Evolutionary conservation across 2,888 invertebrate genomes (phyloP).

Genomic region (Chrysodeixis includens): DNA sequence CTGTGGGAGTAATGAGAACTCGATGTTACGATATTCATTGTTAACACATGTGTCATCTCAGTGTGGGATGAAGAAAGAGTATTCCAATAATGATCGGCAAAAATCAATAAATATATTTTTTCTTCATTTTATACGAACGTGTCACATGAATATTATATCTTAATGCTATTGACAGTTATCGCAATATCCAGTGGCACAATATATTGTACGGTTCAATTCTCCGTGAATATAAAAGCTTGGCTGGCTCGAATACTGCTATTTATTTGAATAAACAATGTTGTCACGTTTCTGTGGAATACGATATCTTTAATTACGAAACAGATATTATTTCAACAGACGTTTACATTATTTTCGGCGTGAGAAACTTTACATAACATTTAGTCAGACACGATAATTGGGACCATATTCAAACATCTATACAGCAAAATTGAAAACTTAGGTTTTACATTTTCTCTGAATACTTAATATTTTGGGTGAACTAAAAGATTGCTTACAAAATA

Average conservation of each 20-base stretch:
- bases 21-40: background rate
- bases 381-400: background rate
- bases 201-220: background rate
- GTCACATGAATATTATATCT: background rate
- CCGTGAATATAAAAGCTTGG: background rate
- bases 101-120: background rate
- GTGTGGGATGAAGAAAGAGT: conserved; percentile 4
- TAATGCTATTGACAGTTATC: background rate
- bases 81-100: background rate
- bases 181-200: background rate
- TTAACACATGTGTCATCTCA: background rate
- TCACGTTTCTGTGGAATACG: conserved; percentile 1
- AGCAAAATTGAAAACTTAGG: too few species aligned
- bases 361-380: background rate
- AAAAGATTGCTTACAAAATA: background rate
- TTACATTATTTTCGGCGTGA: background rate
- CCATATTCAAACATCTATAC: background rate
- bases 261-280: conserved; percentile 3
- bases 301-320: background rate
- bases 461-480: background rate
- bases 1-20: too few species aligned
- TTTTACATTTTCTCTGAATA: too few species aligned
- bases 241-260: background rate
- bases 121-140: background rate
- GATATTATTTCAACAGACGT: background rate